Evolutionary conservation across 1,140 invertebrate genomes (phyloP).

Genomic region (Formica selysi): DNA sequence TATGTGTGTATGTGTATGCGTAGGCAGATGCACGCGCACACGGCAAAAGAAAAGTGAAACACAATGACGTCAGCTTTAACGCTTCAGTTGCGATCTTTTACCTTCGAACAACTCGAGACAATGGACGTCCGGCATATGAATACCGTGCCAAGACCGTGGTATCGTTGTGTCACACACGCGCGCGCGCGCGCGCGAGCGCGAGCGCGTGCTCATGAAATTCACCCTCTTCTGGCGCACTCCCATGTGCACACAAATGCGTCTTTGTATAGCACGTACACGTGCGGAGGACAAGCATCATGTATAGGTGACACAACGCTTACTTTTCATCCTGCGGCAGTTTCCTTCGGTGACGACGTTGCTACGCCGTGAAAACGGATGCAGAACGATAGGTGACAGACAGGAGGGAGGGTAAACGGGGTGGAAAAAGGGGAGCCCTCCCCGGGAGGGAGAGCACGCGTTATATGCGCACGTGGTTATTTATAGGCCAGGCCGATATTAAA

Average conservation of each 20-base stretch:
- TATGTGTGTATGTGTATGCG: background rate
- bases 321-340: conserved; percentile 67
- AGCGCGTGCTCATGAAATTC: background rate
- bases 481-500: conserved; percentile 47
- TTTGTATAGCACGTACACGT: conserved; percentile 14
- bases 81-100: conserved; percentile 78
- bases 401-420: conserved; percentile 37
- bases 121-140: conserved; percentile 78
- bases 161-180: conserved; percentile 68
- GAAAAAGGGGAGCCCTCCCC: conserved; percentile 21
- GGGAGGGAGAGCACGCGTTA: background rate
- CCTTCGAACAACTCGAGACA: conserved; percentile 79
- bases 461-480: conserved; percentile 68
- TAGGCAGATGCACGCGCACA: conserved; percentile 35
- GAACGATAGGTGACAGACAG: conserved; percentile 24
- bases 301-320: conserved; percentile 57
- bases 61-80: conserved; percentile 72
- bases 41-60: conserved; percentile 61
- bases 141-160: conserved; percentile 75
- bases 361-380: conserved; percentile 41
- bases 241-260: conserved; percentile 10
- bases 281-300: conserved; percentile 10
- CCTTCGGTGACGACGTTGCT: conserved; percentile 8
- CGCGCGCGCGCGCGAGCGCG: background rate
- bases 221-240: background rate